Evolutionary conservation across 2,888 invertebrate species (phyloP), one percentile per base, ranked within the genome.

Genomic region (Drosophila peninsularis): DNA sequence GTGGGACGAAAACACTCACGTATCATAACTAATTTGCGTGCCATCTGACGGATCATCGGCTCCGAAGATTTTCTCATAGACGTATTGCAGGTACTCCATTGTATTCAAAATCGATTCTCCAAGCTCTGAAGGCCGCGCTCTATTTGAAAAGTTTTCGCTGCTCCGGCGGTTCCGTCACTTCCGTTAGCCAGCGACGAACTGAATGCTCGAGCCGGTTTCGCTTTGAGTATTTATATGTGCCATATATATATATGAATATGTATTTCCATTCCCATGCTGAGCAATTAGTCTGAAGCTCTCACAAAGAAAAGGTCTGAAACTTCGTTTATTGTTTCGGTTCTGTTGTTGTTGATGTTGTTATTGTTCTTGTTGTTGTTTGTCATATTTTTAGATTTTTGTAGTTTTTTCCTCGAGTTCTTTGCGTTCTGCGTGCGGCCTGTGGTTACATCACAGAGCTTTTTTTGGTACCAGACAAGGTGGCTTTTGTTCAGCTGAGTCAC

Each of bases 71-170:
- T 85, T 89, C 68, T 53, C 83, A 75, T 83, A 89, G 34, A 75
- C 65, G 27, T 76, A 75, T 50, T 85, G 70, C 27, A 90, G 61
- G 61, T 89, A 90, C 52, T 90, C 90, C 90, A 90, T 90, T 80
- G 81, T 84, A 44, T 62, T 53, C 60, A 62, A 69, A 57, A 68
- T 70, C 62, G 60, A 70, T 60, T 14, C 2, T 19, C 13, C 14
- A 50, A 14, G 36, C 5, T 36, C 24, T 37, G 50, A 53, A 39
- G 58, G 56, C 32, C 49, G 52, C 62, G 78, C 60, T 78, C 78
- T 52, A 67, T 14, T 78, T 77, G n/a, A 56, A 77, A 54, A 37
- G 7, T 7, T 37, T 30, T 7, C 30, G 24, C 34, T 52, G 19
- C 47, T 50, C 36, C n/a, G n/a, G 21, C 21, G 44, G 36, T 13